These are phyloP conservation scores for Habroteleia sp. DNA, from an alignment of 2,888 invertebrate genomes.

Conservation along the genomic window DNA sequence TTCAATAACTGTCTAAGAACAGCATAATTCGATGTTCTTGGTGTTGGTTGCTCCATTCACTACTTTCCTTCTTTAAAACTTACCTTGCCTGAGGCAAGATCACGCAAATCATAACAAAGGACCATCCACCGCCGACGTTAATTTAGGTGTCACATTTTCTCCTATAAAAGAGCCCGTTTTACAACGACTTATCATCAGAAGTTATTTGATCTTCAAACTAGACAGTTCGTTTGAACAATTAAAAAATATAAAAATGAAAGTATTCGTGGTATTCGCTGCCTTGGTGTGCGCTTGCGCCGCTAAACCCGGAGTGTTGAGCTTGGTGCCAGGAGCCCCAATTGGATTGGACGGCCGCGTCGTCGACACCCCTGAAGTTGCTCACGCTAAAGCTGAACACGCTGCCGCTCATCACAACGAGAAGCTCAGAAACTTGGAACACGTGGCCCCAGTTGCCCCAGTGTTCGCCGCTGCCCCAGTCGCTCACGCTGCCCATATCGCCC, in stretches of 20 bases:
- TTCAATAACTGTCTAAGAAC: too few species aligned
- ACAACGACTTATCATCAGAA: conserved; percentile 33
- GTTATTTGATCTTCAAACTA: conserved; percentile 13
- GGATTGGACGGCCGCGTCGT: conserved; percentile 70
- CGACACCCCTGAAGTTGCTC: conserved; percentile 71
- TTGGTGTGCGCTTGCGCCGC: conserved; percentile 60
- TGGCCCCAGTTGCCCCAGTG: background rate
- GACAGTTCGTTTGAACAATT: conserved; percentile 6
- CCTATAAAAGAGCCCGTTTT: conserved; percentile 41
- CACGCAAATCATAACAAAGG: conserved; percentile 21
- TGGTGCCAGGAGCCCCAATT: conserved; percentile 65
- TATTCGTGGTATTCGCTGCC: conserved; percentile 56
- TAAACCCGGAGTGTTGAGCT: conserved; percentile 52
- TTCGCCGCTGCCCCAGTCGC: background rate
- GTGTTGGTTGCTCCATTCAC: conserved; percentile 39
- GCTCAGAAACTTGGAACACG: conserved; percentile 6
- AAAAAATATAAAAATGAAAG: conserved; percentile 49
- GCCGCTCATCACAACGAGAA: conserved; percentile 61
- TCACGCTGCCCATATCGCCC: background rate
- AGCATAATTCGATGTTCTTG: too few species aligned
- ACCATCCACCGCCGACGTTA: conserved; percentile 4
- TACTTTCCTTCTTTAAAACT: conserved; percentile 41
- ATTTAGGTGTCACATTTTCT: conserved; percentile 4
- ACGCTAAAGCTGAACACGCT: conserved; percentile 69
- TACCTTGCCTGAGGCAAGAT: conserved; percentile 68